Base-by-base conservation (phyloP, 1,140 invertebrate species). In the Epicauta chinensis region DNA sequence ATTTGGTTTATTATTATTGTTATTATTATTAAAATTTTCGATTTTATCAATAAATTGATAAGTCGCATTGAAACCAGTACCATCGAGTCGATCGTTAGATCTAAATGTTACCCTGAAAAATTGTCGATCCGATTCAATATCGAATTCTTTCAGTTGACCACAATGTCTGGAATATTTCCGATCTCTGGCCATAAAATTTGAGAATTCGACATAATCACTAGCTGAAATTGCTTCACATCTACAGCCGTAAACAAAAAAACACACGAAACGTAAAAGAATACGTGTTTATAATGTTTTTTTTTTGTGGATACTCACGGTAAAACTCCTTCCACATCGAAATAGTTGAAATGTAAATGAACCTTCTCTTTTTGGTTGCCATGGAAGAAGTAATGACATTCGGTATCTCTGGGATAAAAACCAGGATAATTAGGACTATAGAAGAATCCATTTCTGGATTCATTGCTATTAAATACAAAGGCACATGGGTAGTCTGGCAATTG, bases 371-470 rank as follows among this genome's bases (percentile, higher is more conserved):
- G 74, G 14, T 79, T 78, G 10, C 91, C 93, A 65, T 93, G 82
- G 71, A 97, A 97, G 69, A 92, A 91, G 70, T 95, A 97, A 74
- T 96, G 88, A 67, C 93, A 97, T 67, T 93, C 90, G 0, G 92
- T 91, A 67, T 94, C 86, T 53, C 91, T 76, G 0, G 93, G 91
- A 74, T 97, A 97, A 17, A 82, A 81, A 5, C 94, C 94, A 0
- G 93, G 93, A 66, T 88, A 94, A 73, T 97, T 97, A 1, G 93
- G 92, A 4, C 89, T 93, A 38, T 85, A 82, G 66, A 97, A 91
- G 13, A 86, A 85, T 10, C 93, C 93, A 63, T 83, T 87, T 53
- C 75, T 76, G 5, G 81, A 78, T 58, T 83, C 81, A 49, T 81
- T 86, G 70, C 91, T 92, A 71, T 88, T 87, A 72, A 82, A 90